A percentile compares a stretch with the other conserved stretches of the same genome.
These are phyloP conservation scores for Syndactyla subalaris DNA, from an alignment of 2,797 vertebrate genomes.

Conservation along the genomic window DNA sequence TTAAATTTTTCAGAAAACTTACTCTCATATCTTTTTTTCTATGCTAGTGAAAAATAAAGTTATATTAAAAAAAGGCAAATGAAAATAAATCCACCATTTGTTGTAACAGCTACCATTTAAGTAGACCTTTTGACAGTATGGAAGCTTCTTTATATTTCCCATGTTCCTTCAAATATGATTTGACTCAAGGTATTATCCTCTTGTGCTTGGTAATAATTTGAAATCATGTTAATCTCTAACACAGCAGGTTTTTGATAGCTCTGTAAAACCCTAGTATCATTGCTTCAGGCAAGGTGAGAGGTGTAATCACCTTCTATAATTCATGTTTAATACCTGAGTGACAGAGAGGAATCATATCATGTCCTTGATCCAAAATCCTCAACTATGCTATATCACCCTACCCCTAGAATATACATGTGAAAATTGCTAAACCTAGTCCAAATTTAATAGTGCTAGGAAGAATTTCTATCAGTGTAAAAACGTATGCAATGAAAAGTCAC, in stretches of 20 bases:
- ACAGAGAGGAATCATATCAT: slow-evolving; percentile 71
- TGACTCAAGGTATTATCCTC: slow-evolving; percentile 62
- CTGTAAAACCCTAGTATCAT: slow-evolving; percentile 85
- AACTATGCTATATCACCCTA: neutral
- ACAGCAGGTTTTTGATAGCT: slow-evolving; percentile 86
- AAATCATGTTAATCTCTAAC: slow-evolving; percentile 85
- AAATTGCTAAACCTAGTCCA: slow-evolving; percentile 22
- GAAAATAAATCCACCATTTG: neutral
- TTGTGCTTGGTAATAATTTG: slow-evolving; percentile 70
- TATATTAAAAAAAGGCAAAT: neutral
- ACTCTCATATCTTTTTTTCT: neutral
- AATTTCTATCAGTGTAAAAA: slow-evolving; percentile 17
- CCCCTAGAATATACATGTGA: slow-evolving; percentile 39
- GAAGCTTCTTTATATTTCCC: slow-evolving; percentile 25
- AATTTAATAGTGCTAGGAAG: slow-evolving; percentile 1
- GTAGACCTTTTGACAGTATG: neutral
- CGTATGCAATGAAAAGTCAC: slow-evolving; percentile 8
- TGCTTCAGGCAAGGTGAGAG: slow-evolving; percentile 90
- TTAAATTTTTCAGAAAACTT: neutral
- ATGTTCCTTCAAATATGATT: slow-evolving; percentile 44
- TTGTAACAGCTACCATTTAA: neutral
- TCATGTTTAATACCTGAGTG: slow-evolving; percentile 90
- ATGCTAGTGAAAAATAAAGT: neutral
- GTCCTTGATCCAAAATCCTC: slow-evolving; percentile 81
- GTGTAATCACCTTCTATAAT: slow-evolving; percentile 87